A percentile compares a stretch with the other conserved stretches of the same genome.
Conservation (phyloP, 2,888 invertebrate species). For the Pandemis corylana region DNA sequence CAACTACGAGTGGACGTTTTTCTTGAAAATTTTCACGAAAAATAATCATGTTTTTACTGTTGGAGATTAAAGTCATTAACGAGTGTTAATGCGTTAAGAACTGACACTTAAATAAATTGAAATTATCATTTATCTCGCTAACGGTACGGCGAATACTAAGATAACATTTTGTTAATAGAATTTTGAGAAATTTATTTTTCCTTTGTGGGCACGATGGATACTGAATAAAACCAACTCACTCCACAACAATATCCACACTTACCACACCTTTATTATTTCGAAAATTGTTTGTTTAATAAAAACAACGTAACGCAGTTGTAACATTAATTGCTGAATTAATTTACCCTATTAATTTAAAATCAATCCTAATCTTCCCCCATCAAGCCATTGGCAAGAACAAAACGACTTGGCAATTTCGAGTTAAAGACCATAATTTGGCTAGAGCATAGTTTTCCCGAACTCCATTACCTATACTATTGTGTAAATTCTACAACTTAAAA, state of each 20-base stretch:
- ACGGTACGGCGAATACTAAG: background rate
- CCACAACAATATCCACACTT: too few species aligned
- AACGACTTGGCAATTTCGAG: constrained; percentile 12
- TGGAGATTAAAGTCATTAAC: background rate
- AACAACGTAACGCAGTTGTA: background rate
- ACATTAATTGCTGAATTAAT: background rate
- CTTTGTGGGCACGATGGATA: too few species aligned
- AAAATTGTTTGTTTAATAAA: background rate
- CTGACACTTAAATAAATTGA: background rate
- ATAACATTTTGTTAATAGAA: background rate
- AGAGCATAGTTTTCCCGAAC: constrained; percentile 34
- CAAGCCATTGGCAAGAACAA: constrained; percentile 2
- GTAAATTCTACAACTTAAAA: constrained; percentile 30
- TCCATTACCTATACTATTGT: constrained; percentile 35
- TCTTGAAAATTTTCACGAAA: background rate
- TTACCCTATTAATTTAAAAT: background rate
- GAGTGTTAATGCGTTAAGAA: background rate
- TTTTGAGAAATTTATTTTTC: background rate
- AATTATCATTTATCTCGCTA: background rate
- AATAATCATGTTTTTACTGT: background rate
- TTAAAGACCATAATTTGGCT: constrained; percentile 35
- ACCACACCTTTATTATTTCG: too few species aligned
- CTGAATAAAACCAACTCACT: too few species aligned
- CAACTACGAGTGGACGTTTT: background rate
- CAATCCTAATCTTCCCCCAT: background rate